These are phyloP conservation scores for Calliopum simillimum DNA, from an alignment of 2,888 invertebrate genomes.

Conservation along the genomic window DNA sequence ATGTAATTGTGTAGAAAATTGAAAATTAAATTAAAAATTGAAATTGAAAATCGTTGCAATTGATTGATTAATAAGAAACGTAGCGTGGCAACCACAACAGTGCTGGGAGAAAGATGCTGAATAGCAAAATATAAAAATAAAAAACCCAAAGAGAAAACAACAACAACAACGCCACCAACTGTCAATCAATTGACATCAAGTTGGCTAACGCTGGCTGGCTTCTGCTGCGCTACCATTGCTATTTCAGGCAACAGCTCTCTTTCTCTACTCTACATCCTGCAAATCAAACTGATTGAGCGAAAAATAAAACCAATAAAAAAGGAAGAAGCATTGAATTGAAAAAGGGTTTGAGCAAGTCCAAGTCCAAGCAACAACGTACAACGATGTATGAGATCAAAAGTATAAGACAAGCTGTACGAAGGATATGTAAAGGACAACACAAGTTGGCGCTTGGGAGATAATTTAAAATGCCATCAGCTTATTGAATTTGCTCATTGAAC, in stretches of 20 bases:
- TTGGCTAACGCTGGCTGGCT: not conserved
- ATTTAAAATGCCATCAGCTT: slow-evolving; percentile 7
- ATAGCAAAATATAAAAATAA: too few relatives aligned
- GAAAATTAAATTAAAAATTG: not conserved
- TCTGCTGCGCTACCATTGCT: not conserved
- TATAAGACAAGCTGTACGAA: too few relatives aligned
- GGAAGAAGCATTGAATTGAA: not conserved
- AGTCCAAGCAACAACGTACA: too few relatives aligned
- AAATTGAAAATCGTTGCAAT: not conserved
- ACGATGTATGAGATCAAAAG: too few relatives aligned
- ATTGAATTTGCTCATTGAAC: not conserved
- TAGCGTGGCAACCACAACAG: not conserved
- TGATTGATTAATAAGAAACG: slow-evolving; percentile 10
- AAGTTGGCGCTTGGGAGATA: not conserved
- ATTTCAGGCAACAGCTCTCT: not conserved
- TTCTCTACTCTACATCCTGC: not conserved
- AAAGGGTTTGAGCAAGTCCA: too few relatives aligned
- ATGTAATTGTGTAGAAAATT: slow-evolving; percentile 2
- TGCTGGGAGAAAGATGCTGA: too few relatives aligned
- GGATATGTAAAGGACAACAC: too few relatives aligned
- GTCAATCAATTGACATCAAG: slow-evolving; percentile 12
- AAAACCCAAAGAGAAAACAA: not conserved
- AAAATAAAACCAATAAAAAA: not conserved
- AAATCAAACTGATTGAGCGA: slow-evolving; percentile 5
- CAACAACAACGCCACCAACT: not conserved